Evolutionary conservation across 2,113 vertebrate species (phyloP).

Genomic region (Pycnonotus jocosus): DNA sequence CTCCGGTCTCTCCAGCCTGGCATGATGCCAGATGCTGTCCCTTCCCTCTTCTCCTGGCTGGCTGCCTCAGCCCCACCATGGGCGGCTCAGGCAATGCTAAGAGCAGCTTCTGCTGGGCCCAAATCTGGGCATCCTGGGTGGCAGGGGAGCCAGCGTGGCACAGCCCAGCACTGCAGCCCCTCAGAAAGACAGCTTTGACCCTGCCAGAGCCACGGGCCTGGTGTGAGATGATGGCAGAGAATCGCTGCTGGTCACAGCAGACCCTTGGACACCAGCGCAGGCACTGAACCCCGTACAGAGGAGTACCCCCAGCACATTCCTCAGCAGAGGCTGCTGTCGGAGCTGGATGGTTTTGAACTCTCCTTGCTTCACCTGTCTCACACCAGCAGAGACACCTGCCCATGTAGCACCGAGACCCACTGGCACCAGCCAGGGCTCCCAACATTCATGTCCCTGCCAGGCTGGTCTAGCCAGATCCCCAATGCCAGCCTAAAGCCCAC

Average conservation of each 20-base stretch:
- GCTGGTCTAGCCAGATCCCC: not conserved
- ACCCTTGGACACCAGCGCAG: not conserved
- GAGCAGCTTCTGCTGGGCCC: not conserved
- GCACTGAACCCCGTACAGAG: accelerated
- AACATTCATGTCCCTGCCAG: accelerated
- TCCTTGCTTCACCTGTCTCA: not conserved
- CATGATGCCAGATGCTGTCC: accelerated
- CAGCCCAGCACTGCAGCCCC: not conserved
- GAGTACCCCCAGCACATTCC: not conserved
- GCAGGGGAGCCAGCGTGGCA: accelerated
- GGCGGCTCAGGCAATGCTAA: accelerated
- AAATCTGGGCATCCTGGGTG: not conserved
- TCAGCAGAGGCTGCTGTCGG: not conserved
- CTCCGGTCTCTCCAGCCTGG: accelerated
- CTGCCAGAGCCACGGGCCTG: accelerated
- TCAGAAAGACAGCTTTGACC: accelerated
- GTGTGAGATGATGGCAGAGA: not conserved
- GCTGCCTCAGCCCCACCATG: accelerated
- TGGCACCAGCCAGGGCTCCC: accelerated
- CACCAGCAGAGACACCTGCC: not conserved
- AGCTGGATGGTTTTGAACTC: not conserved
- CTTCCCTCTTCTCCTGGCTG: not conserved
- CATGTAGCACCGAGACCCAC: accelerated
- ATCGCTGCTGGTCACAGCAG: not conserved
- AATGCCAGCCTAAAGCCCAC: accelerated